Conservation (phyloP, 2,113 vertebrate species). For the Scomber scombrus region DNA sequence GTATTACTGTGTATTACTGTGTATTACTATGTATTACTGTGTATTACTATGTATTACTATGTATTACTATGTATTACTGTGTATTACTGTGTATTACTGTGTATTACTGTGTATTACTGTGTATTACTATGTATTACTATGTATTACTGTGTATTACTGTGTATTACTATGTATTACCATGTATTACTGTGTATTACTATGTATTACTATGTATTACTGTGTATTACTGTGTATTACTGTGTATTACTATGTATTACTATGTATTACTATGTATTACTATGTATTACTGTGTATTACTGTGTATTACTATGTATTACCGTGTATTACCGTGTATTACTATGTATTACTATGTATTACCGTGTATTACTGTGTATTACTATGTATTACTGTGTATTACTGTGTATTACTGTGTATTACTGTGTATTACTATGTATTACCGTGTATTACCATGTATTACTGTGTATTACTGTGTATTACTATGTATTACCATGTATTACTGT, state of each 20-base stretch:
- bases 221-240: not conserved
- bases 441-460: not conserved
- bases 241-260: not conserved
- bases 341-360: not conserved
- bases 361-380: not conserved
- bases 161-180: not conserved
- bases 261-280: not conserved
- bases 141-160: not conserved
- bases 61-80: not conserved
- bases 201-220: not conserved
- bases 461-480: not conserved
- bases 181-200: not conserved
- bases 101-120: not conserved
- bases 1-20: not conserved
- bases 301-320: not conserved
- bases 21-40: not conserved
- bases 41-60: not conserved
- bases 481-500: no score
- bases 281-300: not conserved
- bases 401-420: not conserved
- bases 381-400: not conserved
- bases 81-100: not conserved
- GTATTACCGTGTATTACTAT: not conserved
- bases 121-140: not conserved
- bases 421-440: not conserved